These are phyloP conservation scores for Taxidea taxus DNA, from an alignment of 2,113 vertebrate genomes.

Conservation along the genomic window DNA sequence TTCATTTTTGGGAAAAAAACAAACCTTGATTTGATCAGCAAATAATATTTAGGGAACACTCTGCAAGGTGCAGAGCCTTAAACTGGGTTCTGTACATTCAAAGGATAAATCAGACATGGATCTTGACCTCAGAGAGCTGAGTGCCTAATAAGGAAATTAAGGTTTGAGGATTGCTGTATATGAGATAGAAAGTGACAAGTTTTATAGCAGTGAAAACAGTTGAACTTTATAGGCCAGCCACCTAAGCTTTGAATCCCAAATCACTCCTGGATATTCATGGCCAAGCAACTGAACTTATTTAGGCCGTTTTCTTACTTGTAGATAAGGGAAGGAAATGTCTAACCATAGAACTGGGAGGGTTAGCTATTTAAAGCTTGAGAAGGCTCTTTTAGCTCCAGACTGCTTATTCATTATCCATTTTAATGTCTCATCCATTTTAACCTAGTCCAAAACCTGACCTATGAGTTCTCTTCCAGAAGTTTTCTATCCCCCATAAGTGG, in stretches of 20 bases:
- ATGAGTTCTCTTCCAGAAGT: not conserved
- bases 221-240: not conserved
- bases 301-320: not conserved
- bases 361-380: constrained; percentile 31
- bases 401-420: not conserved
- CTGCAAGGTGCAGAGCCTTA: not conserved
- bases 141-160: not conserved
- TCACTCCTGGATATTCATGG: not conserved
- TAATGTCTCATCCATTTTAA: constrained; percentile 22
- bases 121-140: not conserved
- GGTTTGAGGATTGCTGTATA: too few species aligned
- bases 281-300: constrained; percentile 34
- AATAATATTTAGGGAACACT: not conserved
- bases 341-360: not conserved
- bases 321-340: not conserved
- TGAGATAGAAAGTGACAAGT: too few species aligned
- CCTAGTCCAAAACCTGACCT: not conserved
- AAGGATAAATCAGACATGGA: not conserved
- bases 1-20: not conserved
- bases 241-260: not conserved
- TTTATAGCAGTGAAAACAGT: too few species aligned
- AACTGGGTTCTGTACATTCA: not conserved
- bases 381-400: not conserved
- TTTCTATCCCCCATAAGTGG: not conserved
- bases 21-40: not conserved